These are phyloP conservation scores for Lepus europaeus DNA, from an alignment of 2,113 vertebrate genomes.

Conservation along the genomic window DNA sequence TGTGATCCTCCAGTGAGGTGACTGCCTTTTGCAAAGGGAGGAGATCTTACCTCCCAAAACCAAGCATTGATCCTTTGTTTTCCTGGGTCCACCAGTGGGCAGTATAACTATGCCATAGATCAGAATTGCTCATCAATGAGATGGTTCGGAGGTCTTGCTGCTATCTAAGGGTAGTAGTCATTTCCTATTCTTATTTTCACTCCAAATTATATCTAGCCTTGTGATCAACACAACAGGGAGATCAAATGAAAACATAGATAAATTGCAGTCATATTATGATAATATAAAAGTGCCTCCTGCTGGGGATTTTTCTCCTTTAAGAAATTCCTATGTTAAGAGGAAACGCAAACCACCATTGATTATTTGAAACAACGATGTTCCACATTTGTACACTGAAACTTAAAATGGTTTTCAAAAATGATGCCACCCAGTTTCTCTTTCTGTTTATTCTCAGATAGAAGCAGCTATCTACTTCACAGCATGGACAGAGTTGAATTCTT, in stretches of 20 bases:
- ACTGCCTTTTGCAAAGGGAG: background rate
- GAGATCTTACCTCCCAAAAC: background rate
- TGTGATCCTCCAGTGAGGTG: background rate
- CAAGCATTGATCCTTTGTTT: background rate
- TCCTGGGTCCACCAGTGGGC: background rate
- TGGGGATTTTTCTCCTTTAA: background rate
- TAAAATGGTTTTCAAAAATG: slow-evolving; percentile 11
- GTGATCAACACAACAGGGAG: background rate
- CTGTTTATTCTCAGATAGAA: background rate
- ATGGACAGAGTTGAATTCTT: background rate
- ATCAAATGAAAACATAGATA: background rate
- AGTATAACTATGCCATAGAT: background rate
- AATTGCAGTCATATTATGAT: background rate
- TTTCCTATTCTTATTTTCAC: background rate
- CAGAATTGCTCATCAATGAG: background rate
- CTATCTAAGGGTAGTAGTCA: background rate
- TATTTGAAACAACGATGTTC: background rate
- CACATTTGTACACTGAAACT: background rate
- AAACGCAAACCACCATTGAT: background rate
- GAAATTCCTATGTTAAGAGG: background rate
- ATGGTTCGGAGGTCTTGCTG: background rate
- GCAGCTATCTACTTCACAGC: background rate
- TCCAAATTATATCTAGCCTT: background rate
- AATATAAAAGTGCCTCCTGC: background rate
- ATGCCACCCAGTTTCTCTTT: background rate